A percentile compares a stretch with the other conserved stretches of the same genome.
Evolutionary conservation across 2,888 invertebrate species (phyloP).

Genomic region (Tryphoninae sp.): DNA sequence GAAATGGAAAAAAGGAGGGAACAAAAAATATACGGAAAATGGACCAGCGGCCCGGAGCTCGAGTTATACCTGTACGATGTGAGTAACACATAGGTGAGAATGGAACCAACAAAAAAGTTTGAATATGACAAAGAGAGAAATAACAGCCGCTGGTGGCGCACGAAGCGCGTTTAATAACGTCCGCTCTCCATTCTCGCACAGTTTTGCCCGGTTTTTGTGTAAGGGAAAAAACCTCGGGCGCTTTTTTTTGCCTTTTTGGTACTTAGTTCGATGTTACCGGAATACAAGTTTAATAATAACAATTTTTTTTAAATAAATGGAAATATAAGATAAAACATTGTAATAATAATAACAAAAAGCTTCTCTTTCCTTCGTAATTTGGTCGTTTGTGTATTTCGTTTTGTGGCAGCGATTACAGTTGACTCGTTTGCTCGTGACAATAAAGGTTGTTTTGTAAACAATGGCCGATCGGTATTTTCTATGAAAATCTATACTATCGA

Average conservation of each 20-base stretch:
- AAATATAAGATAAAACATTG: neutral
- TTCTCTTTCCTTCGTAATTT: no score
- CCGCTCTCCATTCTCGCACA: slow-evolving; percentile 37
- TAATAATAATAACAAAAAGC: neutral
- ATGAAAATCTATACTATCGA: neutral
- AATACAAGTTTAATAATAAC: slow-evolving; percentile 5
- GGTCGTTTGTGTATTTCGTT: neutral
- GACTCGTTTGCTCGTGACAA: neutral
- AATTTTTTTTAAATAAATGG: neutral
- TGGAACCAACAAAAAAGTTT: slow-evolving; percentile 40
- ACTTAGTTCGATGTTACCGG: slow-evolving; percentile 4
- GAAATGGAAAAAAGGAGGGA: slow-evolving; percentile 12
- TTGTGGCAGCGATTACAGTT: neutral
- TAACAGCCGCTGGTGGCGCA: slow-evolving; percentile 33
- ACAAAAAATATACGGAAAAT: slow-evolving; percentile 27
- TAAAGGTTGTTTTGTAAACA: neutral
- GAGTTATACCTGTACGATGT: slow-evolving; percentile 27
- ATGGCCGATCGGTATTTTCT: neutral
- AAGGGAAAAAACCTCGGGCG: slow-evolving; percentile 26
- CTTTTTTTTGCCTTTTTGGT: slow-evolving; percentile 1
- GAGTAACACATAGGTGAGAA: slow-evolving; percentile 34
- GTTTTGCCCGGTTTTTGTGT: slow-evolving; percentile 19
- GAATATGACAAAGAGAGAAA: slow-evolving; percentile 50
- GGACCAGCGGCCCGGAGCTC: neutral
- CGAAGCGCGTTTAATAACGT: slow-evolving; percentile 54